Evolutionary conservation across 2,888 invertebrate species (phyloP).

Genomic region (Tipula helvola): DNA sequence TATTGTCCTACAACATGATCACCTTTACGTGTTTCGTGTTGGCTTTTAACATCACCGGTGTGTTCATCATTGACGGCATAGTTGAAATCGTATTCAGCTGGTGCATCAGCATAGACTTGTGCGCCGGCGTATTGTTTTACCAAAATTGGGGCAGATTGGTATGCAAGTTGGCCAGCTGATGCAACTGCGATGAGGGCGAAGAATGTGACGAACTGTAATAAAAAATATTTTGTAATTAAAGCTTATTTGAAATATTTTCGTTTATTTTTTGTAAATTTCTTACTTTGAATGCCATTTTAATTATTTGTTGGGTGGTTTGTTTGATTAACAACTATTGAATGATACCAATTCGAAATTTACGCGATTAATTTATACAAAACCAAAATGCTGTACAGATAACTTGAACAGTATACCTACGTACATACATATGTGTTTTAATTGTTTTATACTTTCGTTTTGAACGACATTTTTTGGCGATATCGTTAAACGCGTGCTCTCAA

Average conservation of each 20-base stretch:
- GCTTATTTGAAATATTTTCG: background rate
- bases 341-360: background rate
- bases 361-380: background rate
- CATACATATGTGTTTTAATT: background rate
- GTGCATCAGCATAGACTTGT: constrained; percentile 24
- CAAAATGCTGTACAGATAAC: too few relatives aligned
- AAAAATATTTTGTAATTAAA: background rate
- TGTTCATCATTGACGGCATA: constrained; percentile 38
- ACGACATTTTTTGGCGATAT: background rate
- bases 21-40: constrained; percentile 40
- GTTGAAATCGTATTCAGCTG: constrained; percentile 38
- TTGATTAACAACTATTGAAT: background rate
- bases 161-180: background rate
- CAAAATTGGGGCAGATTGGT: constrained; percentile 17
- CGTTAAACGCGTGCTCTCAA: background rate
- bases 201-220: background rate
- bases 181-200: constrained; percentile 12
- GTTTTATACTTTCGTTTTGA: background rate
- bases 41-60: constrained; percentile 41
- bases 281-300: constrained; percentile 4
- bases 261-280: background rate
- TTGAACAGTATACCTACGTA: too few relatives aligned
- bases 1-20: constrained; percentile 42
- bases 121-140: constrained; percentile 20
- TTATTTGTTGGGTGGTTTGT: background rate